Conservation (phyloP, 1,140 invertebrate species). For the Anagrus nilaparvatae region DNA sequence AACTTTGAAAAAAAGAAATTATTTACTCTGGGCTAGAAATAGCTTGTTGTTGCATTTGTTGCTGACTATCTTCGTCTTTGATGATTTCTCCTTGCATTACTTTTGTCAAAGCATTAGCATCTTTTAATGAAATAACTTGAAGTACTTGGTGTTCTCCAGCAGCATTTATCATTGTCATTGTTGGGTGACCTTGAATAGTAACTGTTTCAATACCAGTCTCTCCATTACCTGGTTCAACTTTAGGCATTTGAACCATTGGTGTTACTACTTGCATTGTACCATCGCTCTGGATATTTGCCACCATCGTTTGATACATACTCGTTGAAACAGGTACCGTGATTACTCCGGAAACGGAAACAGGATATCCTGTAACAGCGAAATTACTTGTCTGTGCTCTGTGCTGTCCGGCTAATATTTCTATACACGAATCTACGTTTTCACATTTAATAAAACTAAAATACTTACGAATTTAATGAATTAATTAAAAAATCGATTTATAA, state of each 20-base stretch:
- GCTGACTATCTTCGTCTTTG: constrained; percentile 40
- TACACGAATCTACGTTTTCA: not conserved
- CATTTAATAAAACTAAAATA: not conserved
- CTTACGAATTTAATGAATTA: too few relatives aligned
- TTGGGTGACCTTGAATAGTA: constrained; percentile 53
- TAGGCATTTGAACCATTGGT: constrained; percentile 70
- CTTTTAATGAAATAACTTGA: constrained; percentile 72
- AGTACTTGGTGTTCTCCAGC: constrained; percentile 64
- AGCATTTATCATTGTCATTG: constrained; percentile 64
- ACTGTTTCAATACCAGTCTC: constrained; percentile 54
- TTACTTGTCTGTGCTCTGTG: constrained; percentile 26
- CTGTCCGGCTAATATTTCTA: constrained; percentile 17
- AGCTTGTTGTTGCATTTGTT: constrained; percentile 35
- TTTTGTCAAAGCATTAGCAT: constrained; percentile 67
- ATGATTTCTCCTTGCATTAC: constrained; percentile 58
- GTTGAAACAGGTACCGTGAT: constrained; percentile 91
- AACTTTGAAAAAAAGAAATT: too few relatives aligned
- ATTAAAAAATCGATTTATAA: too few relatives aligned
- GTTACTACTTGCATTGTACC: constrained; percentile 70
- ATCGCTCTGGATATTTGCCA: constrained; percentile 80
- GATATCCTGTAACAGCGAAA: constrained; percentile 55
- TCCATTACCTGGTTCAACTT: constrained; percentile 54
- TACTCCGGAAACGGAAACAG: constrained; percentile 83
- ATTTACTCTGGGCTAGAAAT: constrained; percentile 39
- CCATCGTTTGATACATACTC: constrained; percentile 93